Percentiles rank a stretch among this genome's conserved stretches.
phyloP scores from a whole-genome alignment of 2,797 vertebrate genomes.

The Syngnathus rostellatus region DNA sequence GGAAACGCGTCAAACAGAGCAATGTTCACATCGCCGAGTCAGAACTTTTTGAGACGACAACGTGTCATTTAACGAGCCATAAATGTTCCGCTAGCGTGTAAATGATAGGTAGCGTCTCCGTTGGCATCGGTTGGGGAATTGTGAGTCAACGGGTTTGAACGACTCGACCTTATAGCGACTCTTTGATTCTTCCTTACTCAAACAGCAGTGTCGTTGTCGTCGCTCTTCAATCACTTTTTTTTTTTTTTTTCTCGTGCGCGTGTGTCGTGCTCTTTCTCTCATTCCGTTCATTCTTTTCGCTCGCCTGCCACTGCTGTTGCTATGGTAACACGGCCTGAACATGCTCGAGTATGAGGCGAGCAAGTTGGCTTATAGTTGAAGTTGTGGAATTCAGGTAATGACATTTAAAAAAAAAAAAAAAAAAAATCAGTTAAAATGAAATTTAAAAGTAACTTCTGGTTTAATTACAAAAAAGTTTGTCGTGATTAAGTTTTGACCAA shows the following conservation, averaged over 20 bases:
- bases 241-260: neutral
- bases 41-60: neutral
- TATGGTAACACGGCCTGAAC: conserved; percentile 54
- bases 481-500: too few relatives aligned
- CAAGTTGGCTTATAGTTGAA: conserved; percentile 20
- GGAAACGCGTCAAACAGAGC: conserved; percentile 30
- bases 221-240: neutral
- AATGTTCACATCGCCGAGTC: neutral
- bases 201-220: neutral
- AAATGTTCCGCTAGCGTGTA: neutral
- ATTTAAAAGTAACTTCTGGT: too few relatives aligned
- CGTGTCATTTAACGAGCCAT: neutral
- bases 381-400: neutral
- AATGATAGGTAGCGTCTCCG: neutral
- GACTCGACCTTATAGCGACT: neutral
- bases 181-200: neutral
- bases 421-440: too few relatives aligned
- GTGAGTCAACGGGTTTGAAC: neutral
- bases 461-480: too few relatives aligned
- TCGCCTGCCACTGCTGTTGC: conserved; percentile 56
- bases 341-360: conserved; percentile 28
- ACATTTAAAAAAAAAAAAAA: too few relatives aligned
- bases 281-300: conserved; percentile 34
- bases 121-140: neutral
- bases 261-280: conserved; percentile 2